These are phyloP conservation scores for Drosophila santomea DNA, from an alignment of 1,140 invertebrate genomes.

Conservation along the genomic window DNA sequence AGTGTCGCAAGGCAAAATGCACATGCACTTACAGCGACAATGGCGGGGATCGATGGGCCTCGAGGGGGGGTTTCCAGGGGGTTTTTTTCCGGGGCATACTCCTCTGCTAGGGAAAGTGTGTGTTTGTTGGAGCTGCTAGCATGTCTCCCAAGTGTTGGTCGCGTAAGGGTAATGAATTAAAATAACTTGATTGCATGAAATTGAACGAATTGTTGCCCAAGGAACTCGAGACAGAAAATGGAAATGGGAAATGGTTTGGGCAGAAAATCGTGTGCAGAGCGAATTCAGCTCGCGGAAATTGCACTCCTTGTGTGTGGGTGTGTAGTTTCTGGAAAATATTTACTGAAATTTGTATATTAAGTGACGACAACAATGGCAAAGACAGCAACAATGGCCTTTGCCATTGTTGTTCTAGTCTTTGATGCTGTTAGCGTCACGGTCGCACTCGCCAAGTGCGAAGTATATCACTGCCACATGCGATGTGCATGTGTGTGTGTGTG, in stretches of 20 bases:
- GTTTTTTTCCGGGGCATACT: neutral
- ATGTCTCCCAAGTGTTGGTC: conserved; percentile 78
- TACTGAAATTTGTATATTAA: conserved; percentile 83
- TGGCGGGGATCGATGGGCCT: conserved; percentile 27
- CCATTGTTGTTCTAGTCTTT: conserved; percentile 46
- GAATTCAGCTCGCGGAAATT: conserved; percentile 47
- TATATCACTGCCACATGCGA: conserved; percentile 20
- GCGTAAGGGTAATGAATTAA: conserved; percentile 83
- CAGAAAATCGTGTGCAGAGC: conserved; percentile 23
- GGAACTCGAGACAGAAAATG: conserved; percentile 40
- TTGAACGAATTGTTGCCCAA: conserved; percentile 78
- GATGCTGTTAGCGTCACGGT: conserved; percentile 62
- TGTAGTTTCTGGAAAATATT: conserved; percentile 64
- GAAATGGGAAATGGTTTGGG: conserved; percentile 31
- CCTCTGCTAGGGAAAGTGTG: conserved; percentile 6
- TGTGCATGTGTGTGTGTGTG: neutral
- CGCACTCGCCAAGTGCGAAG: conserved; percentile 37
- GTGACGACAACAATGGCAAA: conserved; percentile 66
- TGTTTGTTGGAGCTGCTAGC: conserved; percentile 48
- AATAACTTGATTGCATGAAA: conserved; percentile 83
- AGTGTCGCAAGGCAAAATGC: conserved; percentile 57
- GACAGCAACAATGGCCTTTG: conserved; percentile 41
- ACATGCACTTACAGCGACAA: conserved; percentile 57
- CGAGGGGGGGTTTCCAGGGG: neutral
- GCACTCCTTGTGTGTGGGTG: conserved; percentile 30